phyloP scores from a whole-genome alignment of 2,888 invertebrate species.

The Erpobdella octoculata region DNA sequence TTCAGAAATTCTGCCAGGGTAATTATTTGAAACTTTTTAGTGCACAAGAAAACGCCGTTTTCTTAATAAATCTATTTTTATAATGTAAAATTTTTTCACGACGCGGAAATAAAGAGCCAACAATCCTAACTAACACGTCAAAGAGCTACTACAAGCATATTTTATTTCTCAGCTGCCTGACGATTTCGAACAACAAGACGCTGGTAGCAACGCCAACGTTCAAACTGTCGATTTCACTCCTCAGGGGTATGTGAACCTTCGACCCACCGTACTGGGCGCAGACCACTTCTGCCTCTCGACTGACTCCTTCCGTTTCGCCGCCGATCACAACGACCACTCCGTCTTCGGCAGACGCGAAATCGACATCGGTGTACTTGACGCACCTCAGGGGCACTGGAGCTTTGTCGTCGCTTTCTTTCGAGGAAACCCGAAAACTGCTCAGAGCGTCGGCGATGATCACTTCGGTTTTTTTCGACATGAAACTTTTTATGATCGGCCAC shows the following conservation, averaged over 20 bases:
- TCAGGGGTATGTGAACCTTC: slow-evolving; percentile 71
- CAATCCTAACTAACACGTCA: too few species aligned
- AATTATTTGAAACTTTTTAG: too few species aligned
- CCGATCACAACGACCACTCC: slow-evolving; percentile 67
- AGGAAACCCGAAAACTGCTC: background rate
- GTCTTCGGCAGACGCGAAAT: slow-evolving; percentile 42
- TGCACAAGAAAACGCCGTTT: too few species aligned
- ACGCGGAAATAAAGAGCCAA: too few species aligned
- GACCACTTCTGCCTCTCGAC: slow-evolving; percentile 62
- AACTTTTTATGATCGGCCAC: background rate
- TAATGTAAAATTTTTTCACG: too few species aligned
- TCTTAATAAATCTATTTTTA: too few species aligned
- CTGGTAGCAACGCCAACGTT: slow-evolving; percentile 76
- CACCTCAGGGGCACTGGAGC: too few species aligned
- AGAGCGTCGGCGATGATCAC: slow-evolving; percentile 6
- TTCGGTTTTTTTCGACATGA: background rate
- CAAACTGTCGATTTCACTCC: slow-evolving; percentile 70
- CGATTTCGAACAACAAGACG: slow-evolving; percentile 73
- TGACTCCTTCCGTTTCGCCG: slow-evolving; percentile 80
- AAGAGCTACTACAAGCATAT: too few species aligned
- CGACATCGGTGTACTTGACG: background rate
- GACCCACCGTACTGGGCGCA: slow-evolving; percentile 59
- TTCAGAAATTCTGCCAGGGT: too few species aligned
- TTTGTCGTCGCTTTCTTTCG: background rate
- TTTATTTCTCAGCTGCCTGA: slow-evolving; percentile 26